phyloP scores from a whole-genome alignment of 2,797 vertebrate species.

The Serranus cabrilla region DNA sequence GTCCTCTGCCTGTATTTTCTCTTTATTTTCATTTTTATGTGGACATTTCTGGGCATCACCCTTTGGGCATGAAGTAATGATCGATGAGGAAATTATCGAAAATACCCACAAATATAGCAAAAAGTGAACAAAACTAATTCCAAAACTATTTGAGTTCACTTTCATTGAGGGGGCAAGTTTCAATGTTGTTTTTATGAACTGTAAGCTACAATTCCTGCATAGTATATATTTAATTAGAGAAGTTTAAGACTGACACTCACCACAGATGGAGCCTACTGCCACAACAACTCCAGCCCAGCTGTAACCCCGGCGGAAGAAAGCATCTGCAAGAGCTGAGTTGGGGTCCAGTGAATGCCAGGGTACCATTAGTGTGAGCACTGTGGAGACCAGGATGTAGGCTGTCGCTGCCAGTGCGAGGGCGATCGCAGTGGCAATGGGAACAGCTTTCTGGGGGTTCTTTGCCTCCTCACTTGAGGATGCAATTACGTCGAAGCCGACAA shows the following conservation, averaged over 20 bases:
- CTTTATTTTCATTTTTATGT: too few relatives aligned
- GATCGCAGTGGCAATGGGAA: conserved; percentile 93
- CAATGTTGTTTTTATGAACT: too few relatives aligned
- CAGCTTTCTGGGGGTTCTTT: conserved; percentile 90
- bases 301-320: conserved; percentile 95
- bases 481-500: conserved; percentile 97
- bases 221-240: too few relatives aligned
- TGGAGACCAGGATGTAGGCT: conserved; percentile 93
- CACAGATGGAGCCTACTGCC: conserved; percentile 94
- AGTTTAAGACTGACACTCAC: conserved; percentile 83
- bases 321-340: conserved; percentile 93
- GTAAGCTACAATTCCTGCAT: too few relatives aligned
- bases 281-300: conserved; percentile 96
- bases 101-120: too few relatives aligned
- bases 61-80: too few relatives aligned
- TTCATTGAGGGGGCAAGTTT: too few relatives aligned
- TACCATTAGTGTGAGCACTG: conserved; percentile 94
- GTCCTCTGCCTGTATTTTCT: too few relatives aligned
- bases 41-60: too few relatives aligned
- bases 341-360: conserved; percentile 95
- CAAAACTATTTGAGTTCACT: too few relatives aligned
- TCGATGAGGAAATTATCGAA: too few relatives aligned
- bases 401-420: conserved; percentile 90
- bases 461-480: conserved; percentile 96
- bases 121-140: too few relatives aligned